phyloP scores from a whole-genome alignment of 2,888 invertebrate species.

The Eudasyphora cyanicolor region DNA sequence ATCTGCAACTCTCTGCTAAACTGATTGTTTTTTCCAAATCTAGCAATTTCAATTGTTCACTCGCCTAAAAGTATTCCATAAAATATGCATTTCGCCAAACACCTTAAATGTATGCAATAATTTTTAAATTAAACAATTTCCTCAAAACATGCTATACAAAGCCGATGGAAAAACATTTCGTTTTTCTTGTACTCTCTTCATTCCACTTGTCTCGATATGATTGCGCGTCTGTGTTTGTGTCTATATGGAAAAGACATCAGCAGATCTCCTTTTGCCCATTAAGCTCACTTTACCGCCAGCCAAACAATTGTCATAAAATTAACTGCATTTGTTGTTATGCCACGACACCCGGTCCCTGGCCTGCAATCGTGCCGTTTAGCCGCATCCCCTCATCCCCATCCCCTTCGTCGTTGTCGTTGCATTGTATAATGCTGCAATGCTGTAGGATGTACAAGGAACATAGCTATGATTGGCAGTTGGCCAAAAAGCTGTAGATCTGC shows the following conservation, averaged over 20 bases:
- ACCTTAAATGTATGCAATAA: constrained; percentile 31
- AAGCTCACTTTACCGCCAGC: constrained; percentile 48
- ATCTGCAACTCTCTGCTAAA: no score
- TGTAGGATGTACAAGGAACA: not conserved
- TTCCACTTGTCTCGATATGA: no score
- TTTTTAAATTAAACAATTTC: constrained; percentile 58
- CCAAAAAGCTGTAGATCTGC: constrained; percentile 51
- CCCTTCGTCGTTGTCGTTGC: not conserved
- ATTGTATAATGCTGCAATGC: not conserved
- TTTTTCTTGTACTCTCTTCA: not conserved
- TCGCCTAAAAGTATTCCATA: constrained; percentile 7
- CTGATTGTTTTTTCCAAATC: no score
- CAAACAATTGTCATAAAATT: constrained; percentile 62
- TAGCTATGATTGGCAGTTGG: constrained; percentile 59
- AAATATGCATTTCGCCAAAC: constrained; percentile 35
- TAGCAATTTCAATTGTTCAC: no score
- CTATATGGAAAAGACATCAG: not conserved
- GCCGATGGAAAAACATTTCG: not conserved
- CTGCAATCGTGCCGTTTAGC: not conserved
- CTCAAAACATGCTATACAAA: not conserved
- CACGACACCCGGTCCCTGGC: not conserved
- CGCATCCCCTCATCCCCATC: not conserved
- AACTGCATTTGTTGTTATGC: constrained; percentile 61
- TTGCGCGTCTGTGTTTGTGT: not conserved
- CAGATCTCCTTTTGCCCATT: not conserved